Base-by-base conservation (phyloP, 1,140 invertebrate species). In the Apocrypta bakeri region DNA sequence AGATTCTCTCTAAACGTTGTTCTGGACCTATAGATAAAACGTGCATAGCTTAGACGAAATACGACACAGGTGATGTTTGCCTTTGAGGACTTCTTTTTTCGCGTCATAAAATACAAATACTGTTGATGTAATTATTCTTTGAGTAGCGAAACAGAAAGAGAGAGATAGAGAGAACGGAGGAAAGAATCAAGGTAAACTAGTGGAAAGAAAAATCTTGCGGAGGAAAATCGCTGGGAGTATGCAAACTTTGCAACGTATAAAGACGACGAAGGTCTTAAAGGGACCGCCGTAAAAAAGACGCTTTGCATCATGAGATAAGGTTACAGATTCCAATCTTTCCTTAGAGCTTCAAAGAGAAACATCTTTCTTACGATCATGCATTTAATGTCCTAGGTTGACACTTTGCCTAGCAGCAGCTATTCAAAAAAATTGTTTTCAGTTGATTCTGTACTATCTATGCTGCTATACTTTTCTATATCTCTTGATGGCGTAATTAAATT, bases 311-410 rank as follows among this genome's bases (percentile, higher is more conserved):
- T 69, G 84, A 88, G 87, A 85, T 84, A 84, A 86, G 85, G 85
- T 87, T 85, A 87, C 86, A 86, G 87, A 88, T 88, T 85, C 85
- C 86, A 71, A 88, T 88, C 87, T 88, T 78, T 88, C 80, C 83
- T 73, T 68, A 27, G 17, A 73, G 75, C 76, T 88, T 83, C 68
- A 81, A 56, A 48, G 64, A 82, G 73, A 82, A 84, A 83, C 83
- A 85, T 73, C 29, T 48, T 79, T 83, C 72, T 83, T 76, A 68
- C 77, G 31, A 79, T 74, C 82, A 76, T 69, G 71, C 40, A 75
- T 33, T 83, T 83, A 79, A 83, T 75, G 77, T 56, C 66, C n/a
- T 79, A 71, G 31, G 25, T 8, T 71, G 77, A 69, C 66, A 79
- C 77, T 79, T 56, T 33, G 24, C 14, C 33, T 9, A 37, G 29